phyloP scores from a whole-genome alignment of 2,888 invertebrate genomes.

The Drosophila niveifrons region DNA sequence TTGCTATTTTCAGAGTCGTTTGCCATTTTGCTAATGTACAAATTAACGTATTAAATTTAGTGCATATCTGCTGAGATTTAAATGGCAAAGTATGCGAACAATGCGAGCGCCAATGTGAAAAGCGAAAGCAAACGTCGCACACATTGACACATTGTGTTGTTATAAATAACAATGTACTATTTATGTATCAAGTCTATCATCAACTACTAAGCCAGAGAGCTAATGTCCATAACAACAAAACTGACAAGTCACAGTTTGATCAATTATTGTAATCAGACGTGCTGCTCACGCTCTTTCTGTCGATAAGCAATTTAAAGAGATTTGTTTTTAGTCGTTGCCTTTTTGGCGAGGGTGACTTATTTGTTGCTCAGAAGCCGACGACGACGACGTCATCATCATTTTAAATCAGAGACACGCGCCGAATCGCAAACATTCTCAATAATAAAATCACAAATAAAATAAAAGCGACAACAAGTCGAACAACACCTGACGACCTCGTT shows the following conservation, averaged over 20 bases:
- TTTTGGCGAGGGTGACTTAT: constrained; percentile 28
- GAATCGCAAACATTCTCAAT: constrained; percentile 41
- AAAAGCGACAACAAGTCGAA: constrained; percentile 11
- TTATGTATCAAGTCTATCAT: constrained; percentile 3
- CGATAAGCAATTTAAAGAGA: constrained; percentile 45
- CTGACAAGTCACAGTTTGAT: constrained; percentile 51
- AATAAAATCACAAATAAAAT: constrained; percentile 26
- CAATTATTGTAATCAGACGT: constrained; percentile 62
- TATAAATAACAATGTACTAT: constrained; percentile 22
- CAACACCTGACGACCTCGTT: constrained; percentile 72
- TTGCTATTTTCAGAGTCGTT: constrained; percentile 62
- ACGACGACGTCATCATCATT: constrained; percentile 66
- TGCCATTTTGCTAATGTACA: constrained; percentile 55
- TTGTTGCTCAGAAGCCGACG: constrained; percentile 30
- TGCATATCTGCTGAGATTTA: constrained; percentile 60
- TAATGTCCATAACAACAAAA: constrained; percentile 34
- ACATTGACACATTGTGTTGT: constrained; percentile 29
- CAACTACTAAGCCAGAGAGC: constrained; percentile 13
- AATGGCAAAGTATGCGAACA: constrained; percentile 74
- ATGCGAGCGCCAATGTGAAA: constrained; percentile 64
- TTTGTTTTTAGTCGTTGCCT: constrained; percentile 14
- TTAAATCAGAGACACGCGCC: constrained; percentile 58
- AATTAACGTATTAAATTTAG: constrained; percentile 75
- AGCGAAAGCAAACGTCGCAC: constrained; percentile 46
- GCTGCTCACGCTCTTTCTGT: constrained; percentile 29